A percentile compares a stretch with the other conserved stretches of the same genome.
Evolutionary conservation across 2,888 invertebrate species (phyloP).

Genomic region (Ophion ellenae): DNA sequence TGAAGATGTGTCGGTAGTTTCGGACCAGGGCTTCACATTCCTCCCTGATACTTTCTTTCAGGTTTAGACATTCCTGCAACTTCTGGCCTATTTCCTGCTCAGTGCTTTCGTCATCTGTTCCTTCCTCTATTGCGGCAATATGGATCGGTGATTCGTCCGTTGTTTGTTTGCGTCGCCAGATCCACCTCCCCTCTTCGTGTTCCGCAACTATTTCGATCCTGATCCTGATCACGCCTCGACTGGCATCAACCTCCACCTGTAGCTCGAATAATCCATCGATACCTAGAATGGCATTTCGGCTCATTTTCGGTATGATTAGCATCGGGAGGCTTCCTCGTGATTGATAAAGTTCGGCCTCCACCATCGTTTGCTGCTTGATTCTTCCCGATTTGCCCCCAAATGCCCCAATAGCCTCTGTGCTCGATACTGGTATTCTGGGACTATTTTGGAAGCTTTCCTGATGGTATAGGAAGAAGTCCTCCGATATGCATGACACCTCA

Average conservation of each 20-base stretch:
- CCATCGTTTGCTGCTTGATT: neutral
- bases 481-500: neutral
- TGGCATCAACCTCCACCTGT: too few species aligned
- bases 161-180: too few species aligned
- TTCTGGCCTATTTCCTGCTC: neutral
- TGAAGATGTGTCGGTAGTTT: neutral
- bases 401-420: neutral
- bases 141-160: too few species aligned
- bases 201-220: too few species aligned
- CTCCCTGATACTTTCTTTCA: neutral
- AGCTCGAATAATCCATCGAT: too few species aligned
- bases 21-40: neutral
- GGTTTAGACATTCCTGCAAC: neutral
- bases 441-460: neutral
- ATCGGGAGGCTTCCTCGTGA: neutral
- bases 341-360: neutral
- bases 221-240: too few species aligned
- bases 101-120: neutral
- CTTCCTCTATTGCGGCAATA: too few species aligned
- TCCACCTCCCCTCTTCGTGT: too few species aligned
- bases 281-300: too few species aligned
- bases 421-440: neutral
- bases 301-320: neutral
- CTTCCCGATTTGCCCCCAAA: neutral
- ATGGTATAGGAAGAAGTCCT: neutral